These are phyloP conservation scores for Aradophagus sp. DNA, from an alignment of 1,140 invertebrate species.

Conservation along the genomic window DNA sequence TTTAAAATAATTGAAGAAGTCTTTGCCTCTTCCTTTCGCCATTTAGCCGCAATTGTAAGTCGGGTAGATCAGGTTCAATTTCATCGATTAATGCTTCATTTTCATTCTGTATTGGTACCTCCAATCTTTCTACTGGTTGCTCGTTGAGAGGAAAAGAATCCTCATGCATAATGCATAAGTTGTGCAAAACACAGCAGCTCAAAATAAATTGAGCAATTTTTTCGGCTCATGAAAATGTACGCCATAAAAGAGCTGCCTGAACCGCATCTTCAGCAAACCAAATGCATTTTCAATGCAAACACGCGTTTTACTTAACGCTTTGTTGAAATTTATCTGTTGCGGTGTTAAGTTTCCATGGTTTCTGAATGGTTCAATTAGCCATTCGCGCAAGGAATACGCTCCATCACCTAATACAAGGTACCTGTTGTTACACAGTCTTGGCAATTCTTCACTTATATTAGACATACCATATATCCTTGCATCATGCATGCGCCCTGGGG, in stretches of 20 bases:
- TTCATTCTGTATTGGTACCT: no score
- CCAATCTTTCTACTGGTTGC: no score
- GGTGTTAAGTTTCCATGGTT: conserved; percentile 60
- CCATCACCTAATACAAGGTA: conserved; percentile 63
- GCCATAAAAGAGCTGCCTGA: conserved; percentile 57
- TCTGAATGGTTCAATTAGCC: conserved; percentile 60
- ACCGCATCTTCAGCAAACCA: conserved; percentile 62
- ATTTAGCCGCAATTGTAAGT: no score
- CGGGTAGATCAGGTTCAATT: no score
- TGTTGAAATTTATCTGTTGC: conserved; percentile 59
- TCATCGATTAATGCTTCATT: no score
- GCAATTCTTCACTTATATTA: conserved; percentile 10
- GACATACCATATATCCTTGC: conserved; percentile 37
- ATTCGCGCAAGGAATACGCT: conserved; percentile 61
- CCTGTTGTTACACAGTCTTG: conserved; percentile 1
- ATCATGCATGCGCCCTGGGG: conserved; percentile 60
- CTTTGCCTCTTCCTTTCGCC: no score
- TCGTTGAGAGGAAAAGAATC: no score
- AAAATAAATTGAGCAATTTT: conserved; percentile 58
- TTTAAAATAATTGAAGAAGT: no score
- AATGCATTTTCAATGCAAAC: conserved; percentile 63
- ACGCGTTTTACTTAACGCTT: conserved; percentile 45
- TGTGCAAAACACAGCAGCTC: conserved; percentile 65
- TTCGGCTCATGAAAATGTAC: conserved; percentile 51
- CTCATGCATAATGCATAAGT: conserved; percentile 65